Evolutionary conservation across 2,797 vertebrate genomes (phyloP), one percentile per base, ranked within the genome.

Genomic region (Morelia viridis): DNA sequence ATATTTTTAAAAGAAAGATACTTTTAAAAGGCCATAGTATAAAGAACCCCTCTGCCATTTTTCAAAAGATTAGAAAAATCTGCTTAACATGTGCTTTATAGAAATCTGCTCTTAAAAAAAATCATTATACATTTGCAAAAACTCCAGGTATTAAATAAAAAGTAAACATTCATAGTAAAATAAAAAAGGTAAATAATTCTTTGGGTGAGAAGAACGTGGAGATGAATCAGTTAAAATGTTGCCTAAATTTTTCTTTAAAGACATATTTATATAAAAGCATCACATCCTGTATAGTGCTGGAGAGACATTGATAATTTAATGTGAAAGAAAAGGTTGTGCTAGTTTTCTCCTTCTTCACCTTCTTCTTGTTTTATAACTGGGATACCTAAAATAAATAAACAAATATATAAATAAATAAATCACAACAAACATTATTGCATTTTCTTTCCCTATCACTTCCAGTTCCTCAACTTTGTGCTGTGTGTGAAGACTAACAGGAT

Each of bases 341-440:
- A 98, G 96, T 97, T 98, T 88, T 97, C 98, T 95, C 92, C 97
- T 46, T 98, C 98, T 68, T 98, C 98, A 1, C 98, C 98, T 28
- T 98, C 98, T 50, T 98, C 98, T 50, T 97, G 96, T 97, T 99
- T 99, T 97, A 99, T 98, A 95, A 99, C 97, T 26, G 98, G 98
- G 12, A 96, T 98, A 93, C 99, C 99, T 99, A 95, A 91, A 85
- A 65, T 13, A 91, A 46, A 93, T 13, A 26, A 64, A 8, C 92
- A 50, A 76, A 95, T 57, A 58, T 3, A 17, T 24, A 24, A 24
- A 46, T 46, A 46, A 9, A 80, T 46, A 46, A 80, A 46, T 46
- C 41, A 80, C 4, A 46, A 80, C 22, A 80, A 5, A 24, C 9
- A 24, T 46, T 46, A 46, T 80, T 80, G 35, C 19, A 46, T 80